Evolutionary conservation across 2,797 vertebrate genomes (phyloP), one percentile per base, ranked within the genome.

Genomic region (Carapus acus): DNA sequence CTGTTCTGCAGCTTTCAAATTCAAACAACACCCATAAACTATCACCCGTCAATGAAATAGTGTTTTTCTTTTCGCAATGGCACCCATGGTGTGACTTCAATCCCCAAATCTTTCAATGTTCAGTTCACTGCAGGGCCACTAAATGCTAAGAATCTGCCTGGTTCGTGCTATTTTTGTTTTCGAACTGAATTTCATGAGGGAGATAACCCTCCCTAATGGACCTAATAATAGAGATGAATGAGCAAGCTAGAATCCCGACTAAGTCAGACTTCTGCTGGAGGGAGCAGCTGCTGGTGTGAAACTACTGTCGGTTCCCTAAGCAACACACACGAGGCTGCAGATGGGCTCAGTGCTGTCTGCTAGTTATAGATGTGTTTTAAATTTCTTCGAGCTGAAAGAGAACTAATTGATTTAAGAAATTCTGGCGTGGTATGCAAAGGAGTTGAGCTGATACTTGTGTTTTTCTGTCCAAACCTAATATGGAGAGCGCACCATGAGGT

Each of bases 231-330:
- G 66, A 76, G 79, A 83, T 65, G 65, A 71, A 82, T 42, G 75
- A 69, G 55, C 37, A 49, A 46, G 47, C 48, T 13, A 2, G 33
- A 49, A 16, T 31, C 54, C 44, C 43, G 48, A 20, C 45, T 49
- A 56, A 49, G 65, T 51, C 36, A 6, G 52, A 45, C 63, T 64
- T 74, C 59, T 56, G 70, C 18, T n/a, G n/a, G n/a, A 43, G 71
- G 73, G 71, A 77, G 73, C 67, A 79, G 81, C 74, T 79, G 76
- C 65, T 73, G 69, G 72, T 71, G 73, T 49, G 71, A 65, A 64
- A 40, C 67, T 49, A 7, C 43, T n/a, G 19, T 24, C 2, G 19
- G 70, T 80, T 79, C 77, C 77, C 2, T 60, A 69, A 77, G 77
- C 65, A 38, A 20, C 62, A 55, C 68, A 6, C 31, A 46, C 24